phyloP scores from a whole-genome alignment of 2,888 invertebrate genomes.

The Petrophora chlorosata region DNA sequence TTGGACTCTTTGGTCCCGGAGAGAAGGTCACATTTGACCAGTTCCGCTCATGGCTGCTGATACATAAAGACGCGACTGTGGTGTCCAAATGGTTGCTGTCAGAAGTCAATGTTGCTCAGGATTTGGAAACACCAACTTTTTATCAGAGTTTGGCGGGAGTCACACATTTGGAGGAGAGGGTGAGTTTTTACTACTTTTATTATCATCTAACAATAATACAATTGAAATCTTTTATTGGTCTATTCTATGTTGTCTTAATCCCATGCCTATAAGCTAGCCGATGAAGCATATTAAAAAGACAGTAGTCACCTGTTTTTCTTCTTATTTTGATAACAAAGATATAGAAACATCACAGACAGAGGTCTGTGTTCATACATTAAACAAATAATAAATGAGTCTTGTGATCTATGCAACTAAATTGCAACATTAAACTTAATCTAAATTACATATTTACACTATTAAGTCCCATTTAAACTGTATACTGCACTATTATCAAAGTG shows the following conservation, averaged over 20 bases:
- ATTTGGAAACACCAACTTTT: constrained; percentile 94
- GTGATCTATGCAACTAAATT: not conserved
- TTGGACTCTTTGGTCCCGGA: constrained; percentile 67
- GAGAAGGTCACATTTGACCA: constrained; percentile 87
- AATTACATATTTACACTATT: not conserved
- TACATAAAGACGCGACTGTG: constrained; percentile 90
- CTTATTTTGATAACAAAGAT: no score
- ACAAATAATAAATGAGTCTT: no score
- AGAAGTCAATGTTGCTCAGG: constrained; percentile 90
- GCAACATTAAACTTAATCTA: not conserved
- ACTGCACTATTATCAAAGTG: not conserved
- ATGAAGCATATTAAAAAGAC: no score
- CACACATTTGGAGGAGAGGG: constrained; percentile 92
- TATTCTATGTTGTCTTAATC: no score
- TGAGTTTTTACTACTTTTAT: constrained; percentile 63
- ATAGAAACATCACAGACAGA: no score
- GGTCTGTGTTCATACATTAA: no score
- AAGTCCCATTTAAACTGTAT: not conserved
- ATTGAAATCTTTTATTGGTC: no score
- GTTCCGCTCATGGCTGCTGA: constrained; percentile 91
- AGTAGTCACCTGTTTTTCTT: no score
- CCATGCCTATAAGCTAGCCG: no score
- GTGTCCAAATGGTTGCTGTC: constrained; percentile 92
- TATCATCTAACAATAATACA: not conserved
- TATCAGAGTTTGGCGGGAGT: constrained; percentile 97